These are phyloP conservation scores for Notoglanidium macrostoma DNA, from an alignment of 2,797 vertebrate species.

Conservation along the genomic window DNA sequence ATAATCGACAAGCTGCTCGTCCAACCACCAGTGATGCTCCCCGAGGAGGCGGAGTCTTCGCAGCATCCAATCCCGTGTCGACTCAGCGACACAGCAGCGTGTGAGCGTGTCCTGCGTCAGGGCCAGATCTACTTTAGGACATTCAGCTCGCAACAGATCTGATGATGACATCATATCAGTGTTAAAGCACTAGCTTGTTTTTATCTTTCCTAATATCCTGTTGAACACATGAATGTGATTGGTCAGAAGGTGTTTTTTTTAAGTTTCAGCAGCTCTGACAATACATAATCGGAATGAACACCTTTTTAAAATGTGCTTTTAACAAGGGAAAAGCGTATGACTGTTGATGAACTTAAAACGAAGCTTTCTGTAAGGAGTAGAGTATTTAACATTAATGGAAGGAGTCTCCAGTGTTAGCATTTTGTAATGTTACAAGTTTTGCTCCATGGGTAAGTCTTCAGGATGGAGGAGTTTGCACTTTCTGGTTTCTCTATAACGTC, in stretches of 20 bases:
- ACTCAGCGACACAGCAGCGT: constrained; percentile 70
- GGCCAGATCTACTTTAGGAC: constrained; percentile 61
- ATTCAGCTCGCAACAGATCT: constrained; percentile 77
- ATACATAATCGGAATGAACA: neutral
- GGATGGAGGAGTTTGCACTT: neutral
- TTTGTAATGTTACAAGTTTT: neutral
- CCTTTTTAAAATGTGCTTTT: neutral
- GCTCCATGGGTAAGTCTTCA: neutral
- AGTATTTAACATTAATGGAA: neutral
- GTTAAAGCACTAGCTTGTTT: neutral
- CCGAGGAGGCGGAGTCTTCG: constrained; percentile 66
- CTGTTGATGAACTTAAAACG: neutral
- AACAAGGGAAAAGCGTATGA: neutral
- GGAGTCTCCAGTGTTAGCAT: neutral
- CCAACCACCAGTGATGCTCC: constrained; percentile 77
- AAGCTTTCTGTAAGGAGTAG: neutral
- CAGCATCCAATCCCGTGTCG: constrained; percentile 66
- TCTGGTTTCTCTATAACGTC: neutral
- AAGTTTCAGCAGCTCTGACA: neutral
- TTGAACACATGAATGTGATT: neutral
- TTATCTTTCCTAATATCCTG: neutral
- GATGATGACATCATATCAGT: constrained; percentile 35
- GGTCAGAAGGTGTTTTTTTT: neutral
- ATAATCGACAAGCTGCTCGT: constrained; percentile 74
- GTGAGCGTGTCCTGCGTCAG: constrained; percentile 48